These are phyloP conservation scores for Danio kyathit DNA, from an alignment of 2,797 vertebrate genomes.

Conservation along the genomic window DNA sequence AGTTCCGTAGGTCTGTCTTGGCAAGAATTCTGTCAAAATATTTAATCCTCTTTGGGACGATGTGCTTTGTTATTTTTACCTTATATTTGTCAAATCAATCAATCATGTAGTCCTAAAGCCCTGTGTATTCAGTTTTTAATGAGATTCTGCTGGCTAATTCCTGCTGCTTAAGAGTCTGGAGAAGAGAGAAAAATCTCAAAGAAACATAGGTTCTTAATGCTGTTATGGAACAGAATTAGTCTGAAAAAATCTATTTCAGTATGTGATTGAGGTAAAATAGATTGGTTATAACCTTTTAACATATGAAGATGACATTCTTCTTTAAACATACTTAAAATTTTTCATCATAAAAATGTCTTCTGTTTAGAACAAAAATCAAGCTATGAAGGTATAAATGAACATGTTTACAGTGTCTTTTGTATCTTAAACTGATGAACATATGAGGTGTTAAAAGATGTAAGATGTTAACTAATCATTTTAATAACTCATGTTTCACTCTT, in stretches of 20 bases:
- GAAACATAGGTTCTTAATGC: background rate
- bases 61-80: slow-evolving; percentile 41
- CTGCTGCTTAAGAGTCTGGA: slow-evolving; percentile 17
- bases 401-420: background rate
- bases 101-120: slow-evolving; percentile 8
- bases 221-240: slow-evolving; percentile 41
- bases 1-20: slow-evolving; percentile 43
- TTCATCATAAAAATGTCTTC: slow-evolving; percentile 16
- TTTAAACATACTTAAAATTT: slow-evolving; percentile 9
- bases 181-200: background rate
- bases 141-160: slow-evolving; percentile 31
- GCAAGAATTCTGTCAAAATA: slow-evolving; percentile 51
- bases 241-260: slow-evolving; percentile 57
- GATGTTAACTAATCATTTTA: background rate
- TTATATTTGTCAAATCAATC: slow-evolving; percentile 45
- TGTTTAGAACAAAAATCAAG: background rate
- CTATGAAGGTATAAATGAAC: background rate
- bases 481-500: slow-evolving; percentile 34
- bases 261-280: slow-evolving; percentile 67
- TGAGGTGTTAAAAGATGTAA: background rate
- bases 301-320: slow-evolving; percentile 63
- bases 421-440: background rate
- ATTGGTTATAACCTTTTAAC: slow-evolving; percentile 75
- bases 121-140: slow-evolving; percentile 43
- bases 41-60: slow-evolving; percentile 43